Evolutionary conservation across 2,888 invertebrate species (phyloP).

Genomic region (Latheticus oryzae): DNA sequence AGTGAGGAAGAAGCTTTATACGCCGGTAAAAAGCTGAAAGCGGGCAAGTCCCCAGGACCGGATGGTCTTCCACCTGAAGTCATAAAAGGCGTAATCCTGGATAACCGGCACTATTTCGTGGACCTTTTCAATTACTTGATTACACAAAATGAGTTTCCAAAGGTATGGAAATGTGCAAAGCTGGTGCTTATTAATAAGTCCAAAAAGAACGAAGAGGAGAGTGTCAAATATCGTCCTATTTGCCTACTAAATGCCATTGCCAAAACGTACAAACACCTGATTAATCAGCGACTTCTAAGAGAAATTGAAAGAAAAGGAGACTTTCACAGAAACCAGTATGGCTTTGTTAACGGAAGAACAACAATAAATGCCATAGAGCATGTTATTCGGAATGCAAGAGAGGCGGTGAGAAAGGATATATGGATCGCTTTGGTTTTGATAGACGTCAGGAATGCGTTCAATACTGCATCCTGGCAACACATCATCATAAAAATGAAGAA

Average conservation of each 20-base stretch:
- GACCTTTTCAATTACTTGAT: conserved; percentile 15
- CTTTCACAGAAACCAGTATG: conserved; percentile 33
- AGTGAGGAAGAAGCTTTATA: conserved; percentile 33
- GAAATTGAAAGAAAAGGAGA: neutral
- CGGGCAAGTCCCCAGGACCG: conserved; percentile 35
- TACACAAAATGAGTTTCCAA: conserved; percentile 3
- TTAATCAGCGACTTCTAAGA: neutral
- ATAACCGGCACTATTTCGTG: too few relatives aligned
- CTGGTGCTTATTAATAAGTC: conserved; percentile 36
- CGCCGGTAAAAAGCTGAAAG: conserved; percentile 31
- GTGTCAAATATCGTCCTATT: conserved; percentile 7
- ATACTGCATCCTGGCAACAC: conserved; percentile 28
- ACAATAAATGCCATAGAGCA: conserved; percentile 32
- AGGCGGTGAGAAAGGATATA: conserved; percentile 17
- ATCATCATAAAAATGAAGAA: conserved; percentile 28
- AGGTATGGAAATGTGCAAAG: conserved; percentile 37
- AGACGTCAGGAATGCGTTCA: conserved; percentile 43
- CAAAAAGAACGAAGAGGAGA: conserved; percentile 9
- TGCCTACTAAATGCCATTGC: conserved; percentile 1
- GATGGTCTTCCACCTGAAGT: conserved; percentile 37
- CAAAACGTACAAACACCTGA: conserved; percentile 4
- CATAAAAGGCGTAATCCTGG: conserved; percentile 6
- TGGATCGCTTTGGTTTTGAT: conserved; percentile 34
- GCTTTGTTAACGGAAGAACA: conserved; percentile 29
- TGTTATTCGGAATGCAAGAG: conserved; percentile 11